Evolutionary conservation across 1,140 invertebrate genomes (phyloP).

Genomic region (Drosophila ananassae): DNA sequence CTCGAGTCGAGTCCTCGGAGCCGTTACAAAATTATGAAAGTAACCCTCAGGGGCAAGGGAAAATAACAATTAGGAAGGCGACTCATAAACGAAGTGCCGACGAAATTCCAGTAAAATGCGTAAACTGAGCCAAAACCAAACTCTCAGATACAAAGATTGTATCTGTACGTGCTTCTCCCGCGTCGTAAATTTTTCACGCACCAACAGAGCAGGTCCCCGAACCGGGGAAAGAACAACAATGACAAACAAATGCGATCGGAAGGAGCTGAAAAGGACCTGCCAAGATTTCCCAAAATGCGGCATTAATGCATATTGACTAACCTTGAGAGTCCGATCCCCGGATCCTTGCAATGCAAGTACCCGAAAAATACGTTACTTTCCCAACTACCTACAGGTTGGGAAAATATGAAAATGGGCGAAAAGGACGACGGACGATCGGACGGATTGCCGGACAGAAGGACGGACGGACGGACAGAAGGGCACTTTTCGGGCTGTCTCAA

Average conservation of each 20-base stretch:
- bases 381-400: constrained; percentile 60
- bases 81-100: constrained; percentile 65
- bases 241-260: constrained; percentile 67
- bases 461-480: constrained; percentile 22
- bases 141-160: constrained; percentile 29
- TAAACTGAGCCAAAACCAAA: constrained; percentile 51
- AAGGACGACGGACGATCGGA: constrained; percentile 23
- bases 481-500: constrained; percentile 53
- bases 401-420: constrained; percentile 19
- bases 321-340: constrained; percentile 52
- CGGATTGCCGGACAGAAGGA: constrained; percentile 15
- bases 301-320: constrained; percentile 80
- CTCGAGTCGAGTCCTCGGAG: constrained; percentile 15
- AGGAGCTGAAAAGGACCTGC: constrained; percentile 66
- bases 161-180: constrained; percentile 50
- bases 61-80: constrained; percentile 66
- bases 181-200: constrained; percentile 70
- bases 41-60: constrained; percentile 29
- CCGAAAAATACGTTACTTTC: constrained; percentile 69
- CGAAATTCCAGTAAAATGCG: constrained; percentile 68
- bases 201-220: constrained; percentile 53
- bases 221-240: constrained; percentile 68
- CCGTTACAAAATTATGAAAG: constrained; percentile 52
- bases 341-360: constrained; percentile 31
- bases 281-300: constrained; percentile 65